A percentile compares a stretch with the other conserved stretches of the same genome.
phyloP scores from a whole-genome alignment of 2,113 vertebrate species.

The Vireo altiloquus region DNA sequence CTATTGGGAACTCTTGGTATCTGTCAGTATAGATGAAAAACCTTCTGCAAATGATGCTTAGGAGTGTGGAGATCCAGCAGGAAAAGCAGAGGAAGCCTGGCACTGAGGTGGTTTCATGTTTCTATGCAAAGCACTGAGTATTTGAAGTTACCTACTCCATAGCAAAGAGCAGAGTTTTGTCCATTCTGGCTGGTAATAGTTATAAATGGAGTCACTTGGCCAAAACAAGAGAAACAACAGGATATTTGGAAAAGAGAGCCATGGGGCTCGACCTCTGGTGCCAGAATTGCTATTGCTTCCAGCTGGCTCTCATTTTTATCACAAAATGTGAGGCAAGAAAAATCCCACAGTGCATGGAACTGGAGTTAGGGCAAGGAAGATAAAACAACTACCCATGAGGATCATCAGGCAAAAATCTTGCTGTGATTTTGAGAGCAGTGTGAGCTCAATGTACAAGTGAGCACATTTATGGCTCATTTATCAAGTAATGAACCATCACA shows the following conservation, averaged over 20 bases:
- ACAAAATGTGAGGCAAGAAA: not conserved
- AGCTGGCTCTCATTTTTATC: not conserved
- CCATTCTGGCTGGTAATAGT: not conserved
- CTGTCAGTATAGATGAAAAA: not conserved
- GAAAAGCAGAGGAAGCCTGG: not conserved
- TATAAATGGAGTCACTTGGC: not conserved
- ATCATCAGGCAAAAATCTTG: constrained; percentile 7
- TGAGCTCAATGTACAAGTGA: not conserved
- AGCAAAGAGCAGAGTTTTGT: not conserved
- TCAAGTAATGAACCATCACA: not conserved
- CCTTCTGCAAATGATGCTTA: not conserved
- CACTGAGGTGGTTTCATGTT: not conserved
- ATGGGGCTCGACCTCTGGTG: not conserved
- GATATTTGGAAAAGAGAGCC: not conserved
- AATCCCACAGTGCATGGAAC: not conserved
- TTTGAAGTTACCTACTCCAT: not conserved
- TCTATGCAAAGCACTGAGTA: not conserved
- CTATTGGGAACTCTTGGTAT: not conserved
- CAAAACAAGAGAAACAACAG: not conserved
- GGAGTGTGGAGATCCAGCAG: not conserved
- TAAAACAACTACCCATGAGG: not conserved
- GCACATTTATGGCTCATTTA: not conserved
- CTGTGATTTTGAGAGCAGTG: constrained; percentile 9
- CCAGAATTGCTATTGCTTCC: not conserved
- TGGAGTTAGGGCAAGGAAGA: not conserved